Conservation (phyloP, 2,888 invertebrate genomes). For the Drosophila testacea region DNA sequence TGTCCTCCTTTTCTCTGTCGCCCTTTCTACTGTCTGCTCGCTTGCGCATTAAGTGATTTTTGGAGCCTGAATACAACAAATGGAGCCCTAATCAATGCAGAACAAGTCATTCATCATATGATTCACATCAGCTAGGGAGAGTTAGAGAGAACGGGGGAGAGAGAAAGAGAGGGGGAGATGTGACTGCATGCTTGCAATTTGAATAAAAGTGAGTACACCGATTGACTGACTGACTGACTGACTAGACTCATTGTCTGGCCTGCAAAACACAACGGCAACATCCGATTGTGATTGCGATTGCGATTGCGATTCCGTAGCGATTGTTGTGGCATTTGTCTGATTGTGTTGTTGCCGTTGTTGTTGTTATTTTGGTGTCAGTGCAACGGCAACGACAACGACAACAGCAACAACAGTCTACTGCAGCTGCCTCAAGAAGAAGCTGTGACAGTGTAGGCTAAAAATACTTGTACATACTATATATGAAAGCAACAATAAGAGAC, state of each 20-base stretch:
- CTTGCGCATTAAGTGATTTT: slow-evolving; percentile 23
- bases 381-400: slow-evolving; percentile 5
- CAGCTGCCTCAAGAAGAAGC: slow-evolving; percentile 55
- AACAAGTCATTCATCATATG: slow-evolving; percentile 52
- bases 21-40: slow-evolving; percentile 16
- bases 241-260: slow-evolving; percentile 74
- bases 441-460: slow-evolving; percentile 48
- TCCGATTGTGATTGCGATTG: slow-evolving; percentile 37
- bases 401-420: slow-evolving; percentile 12
- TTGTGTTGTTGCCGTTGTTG: slow-evolving; percentile 18
- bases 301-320: slow-evolving; percentile 30
- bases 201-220: slow-evolving; percentile 14
- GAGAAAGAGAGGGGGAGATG: neutral
- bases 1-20: neutral
- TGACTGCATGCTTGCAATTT: neutral
- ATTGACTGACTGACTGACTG: slow-evolving; percentile 53
- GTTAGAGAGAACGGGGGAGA: neutral
- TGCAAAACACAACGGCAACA: slow-evolving; percentile 23
- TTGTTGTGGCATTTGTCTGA: slow-evolving; percentile 55
- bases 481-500: slow-evolving; percentile 35
- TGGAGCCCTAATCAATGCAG: slow-evolving; percentile 55
- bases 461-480: slow-evolving; percentile 26
- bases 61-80: slow-evolving; percentile 20
- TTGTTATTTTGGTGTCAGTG: slow-evolving; percentile 41
- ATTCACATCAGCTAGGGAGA: slow-evolving; percentile 15